A percentile compares a stretch with the other conserved stretches of the same genome.
Evolutionary conservation across 2,797 vertebrate species (phyloP).

Genomic region (Rachycentron canadum): DNA sequence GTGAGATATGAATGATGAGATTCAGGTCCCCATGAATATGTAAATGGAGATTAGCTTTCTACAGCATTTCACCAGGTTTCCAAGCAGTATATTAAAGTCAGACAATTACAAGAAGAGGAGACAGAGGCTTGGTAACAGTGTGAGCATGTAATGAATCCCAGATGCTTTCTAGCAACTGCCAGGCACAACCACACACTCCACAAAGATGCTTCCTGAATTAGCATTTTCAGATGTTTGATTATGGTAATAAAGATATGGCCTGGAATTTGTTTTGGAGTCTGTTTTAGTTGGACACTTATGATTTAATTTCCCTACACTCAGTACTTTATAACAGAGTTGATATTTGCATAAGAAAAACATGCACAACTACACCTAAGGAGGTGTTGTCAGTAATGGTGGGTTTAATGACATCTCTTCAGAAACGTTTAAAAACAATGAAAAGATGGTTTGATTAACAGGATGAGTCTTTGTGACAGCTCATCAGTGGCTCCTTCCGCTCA

Average conservation of each 20-base stretch:
- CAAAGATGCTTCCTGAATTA: background rate
- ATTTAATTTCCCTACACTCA: background rate
- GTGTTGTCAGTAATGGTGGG: background rate
- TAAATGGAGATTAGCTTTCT: slow-evolving; percentile 14
- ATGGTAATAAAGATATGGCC: slow-evolving; percentile 2
- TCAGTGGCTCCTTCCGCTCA: slow-evolving; percentile 28
- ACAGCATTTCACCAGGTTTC: background rate
- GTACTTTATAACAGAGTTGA: background rate
- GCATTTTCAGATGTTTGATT: slow-evolving; percentile 22
- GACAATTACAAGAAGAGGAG: slow-evolving; percentile 1
- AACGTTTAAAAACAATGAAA: slow-evolving; percentile 8
- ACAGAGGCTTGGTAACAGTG: background rate
- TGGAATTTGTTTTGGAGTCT: slow-evolving; percentile 10
- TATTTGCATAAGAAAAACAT: background rate
- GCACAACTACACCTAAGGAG: background rate
- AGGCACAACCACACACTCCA: slow-evolving; percentile 2
- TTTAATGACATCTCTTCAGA: slow-evolving; percentile 10
- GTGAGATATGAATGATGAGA: background rate
- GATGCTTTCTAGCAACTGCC: slow-evolving; percentile 11
- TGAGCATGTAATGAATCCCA: slow-evolving; percentile 38
- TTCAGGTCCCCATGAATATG: slow-evolving; percentile 17
- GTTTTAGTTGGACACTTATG: slow-evolving; percentile 5
- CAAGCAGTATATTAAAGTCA: slow-evolving; percentile 5
- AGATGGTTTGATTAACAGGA: slow-evolving; percentile 34
- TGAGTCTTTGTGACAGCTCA: slow-evolving; percentile 20